Evolutionary conservation across 2,888 invertebrate genomes (phyloP), one percentile per base, ranked within the genome.

Genomic region (Empis livida): DNA sequence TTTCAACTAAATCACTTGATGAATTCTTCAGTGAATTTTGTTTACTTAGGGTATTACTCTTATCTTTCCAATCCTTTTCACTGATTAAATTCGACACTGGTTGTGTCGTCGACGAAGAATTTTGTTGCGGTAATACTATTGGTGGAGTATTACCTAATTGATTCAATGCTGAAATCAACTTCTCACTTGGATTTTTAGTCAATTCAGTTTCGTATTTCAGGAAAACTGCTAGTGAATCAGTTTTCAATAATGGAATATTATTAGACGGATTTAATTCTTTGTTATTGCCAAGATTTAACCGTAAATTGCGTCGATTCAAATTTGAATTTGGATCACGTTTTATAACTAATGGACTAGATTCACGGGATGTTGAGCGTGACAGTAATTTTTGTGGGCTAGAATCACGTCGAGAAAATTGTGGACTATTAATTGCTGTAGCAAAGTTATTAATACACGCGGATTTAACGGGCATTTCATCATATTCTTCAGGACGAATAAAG

Each of bases 401-500:
- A 46, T 68, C 68, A 11, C 67, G 63, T 13, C 65, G 59, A 1
- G 65, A 55, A 1, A 68, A 62, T n/a, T 64, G 58, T 0, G 65
- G 66, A 55, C 63, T 63, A 37, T 64, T 65, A 13, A 43, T 23
- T 17, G 54, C 56, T 9, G 58, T 46, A 10, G 61, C 61, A 47
- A 64, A 67, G 49, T 68, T 68, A 48, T 67, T 68, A 42, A 60
- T 64, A 46, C 68, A 68, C 6, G 62, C 67, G 3, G 69, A 61
- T 42, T 67, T 62, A 1, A 69, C 69, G 0, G 69, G 69, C 64
- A 70, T 67, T 54, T 69, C 69, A 43, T 69, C 70, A 45, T 59
- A 69, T 48, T 69, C 70, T 51, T 68, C 68, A 1, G 70, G 65
- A 50, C 68, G 68, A 13, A 70, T 59, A 49, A 69, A 69, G 49